Base-by-base conservation (phyloP, 2,888 invertebrate species). In the Trachelus iudaicus region DNA sequence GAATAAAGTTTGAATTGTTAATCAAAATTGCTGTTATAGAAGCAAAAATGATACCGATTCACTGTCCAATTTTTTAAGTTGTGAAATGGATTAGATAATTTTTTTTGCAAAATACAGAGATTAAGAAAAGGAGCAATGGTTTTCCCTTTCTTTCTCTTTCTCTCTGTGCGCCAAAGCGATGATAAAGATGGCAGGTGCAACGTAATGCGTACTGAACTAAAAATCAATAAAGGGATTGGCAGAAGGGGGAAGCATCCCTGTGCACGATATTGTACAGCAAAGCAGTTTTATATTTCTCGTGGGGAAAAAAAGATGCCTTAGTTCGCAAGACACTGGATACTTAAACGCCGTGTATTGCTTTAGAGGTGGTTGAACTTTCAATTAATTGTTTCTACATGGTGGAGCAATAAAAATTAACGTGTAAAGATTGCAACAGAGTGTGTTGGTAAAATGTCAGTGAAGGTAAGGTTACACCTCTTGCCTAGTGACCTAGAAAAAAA, bases 381-480 rank as follows among this genome's bases (percentile, higher is more conserved):
- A 56, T 56, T 23, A 56, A 56, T 56, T 56, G 40, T 56, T 56
- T 56, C 40, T 56, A 23, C 40, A 56, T 56, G 40, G 40, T 56
- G 40, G 40, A 56, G 23, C 40, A 56, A 56, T 56, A 56, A 23
- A 56, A 56, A 56, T 56, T 56, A 56, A 23, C 40, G 86, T 83
- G 83, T 81, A 83, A 82, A 80, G 83, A 81, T 83, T 85, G 82
- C 83, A 85, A 83, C 83, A 83, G 80, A 81, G 82, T 82, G 82
- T 77, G 76, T 81, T 79, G 81, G 77, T 87, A 90, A 89, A 84
- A 91, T 91, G 90, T 90, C 91, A 90, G 90, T 90, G 83, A 91
- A 90, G 90, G 90, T 90, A 87, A 87, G 89, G 40, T 56, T 56
- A 56, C 40, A 56, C 15, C 23, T 56, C 40, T 56, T 56, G 15